Base-by-base conservation (phyloP, 2,888 invertebrate genomes). In the Eilema griseolum region DNA sequence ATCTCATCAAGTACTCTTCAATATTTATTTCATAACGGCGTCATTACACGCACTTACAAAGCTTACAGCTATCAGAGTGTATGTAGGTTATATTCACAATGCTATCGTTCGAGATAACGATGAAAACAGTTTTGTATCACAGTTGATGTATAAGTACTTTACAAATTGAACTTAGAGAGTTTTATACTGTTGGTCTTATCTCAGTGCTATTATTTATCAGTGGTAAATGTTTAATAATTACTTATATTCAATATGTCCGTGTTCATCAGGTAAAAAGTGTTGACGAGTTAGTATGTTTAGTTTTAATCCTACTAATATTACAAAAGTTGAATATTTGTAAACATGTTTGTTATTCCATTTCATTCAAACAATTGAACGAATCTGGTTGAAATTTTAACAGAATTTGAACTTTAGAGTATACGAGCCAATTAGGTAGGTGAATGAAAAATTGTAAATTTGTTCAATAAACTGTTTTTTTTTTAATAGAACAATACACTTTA, bases 101-200 rank as follows among this genome's bases (percentile, higher is more conserved):
- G 69, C 76, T 83, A 83, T 83, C 83, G 37, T 2, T n/a, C 3
- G 37, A 69, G 76, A 82, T 82, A 83, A 75, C 73, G 78, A 73
- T 52, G 67, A 77, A 77, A 74, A 73, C 68, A 79, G 61, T 31
- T 31, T 61, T 61, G 61, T 52, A 31, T 26, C 59, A 23, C 23
- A 59, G 26, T 59, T 20, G 8, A 16, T 59, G 59, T 52, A 52
- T 10, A n/a, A n/a, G n/a, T n/a, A 52, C 52, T 52, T 52, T 52
- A 52, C n/a, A 10, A 10, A 20, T n/a, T n/a, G 52, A 52, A 52
- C 52, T 52, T 52, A n/a, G 10, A 1, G 52, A 4, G 7, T 46
- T 46, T 46, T n/a, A n/a, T n/a, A 20, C 8, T n/a, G 2, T 52
- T 20, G 46, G 46, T 20, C 20, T 46, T 46, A 46, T 46, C 46